A percentile compares a stretch with the other conserved stretches of the same genome.
phyloP scores from a whole-genome alignment of 2,113 vertebrate genomes.

The Alligator mississippiensis region DNA sequence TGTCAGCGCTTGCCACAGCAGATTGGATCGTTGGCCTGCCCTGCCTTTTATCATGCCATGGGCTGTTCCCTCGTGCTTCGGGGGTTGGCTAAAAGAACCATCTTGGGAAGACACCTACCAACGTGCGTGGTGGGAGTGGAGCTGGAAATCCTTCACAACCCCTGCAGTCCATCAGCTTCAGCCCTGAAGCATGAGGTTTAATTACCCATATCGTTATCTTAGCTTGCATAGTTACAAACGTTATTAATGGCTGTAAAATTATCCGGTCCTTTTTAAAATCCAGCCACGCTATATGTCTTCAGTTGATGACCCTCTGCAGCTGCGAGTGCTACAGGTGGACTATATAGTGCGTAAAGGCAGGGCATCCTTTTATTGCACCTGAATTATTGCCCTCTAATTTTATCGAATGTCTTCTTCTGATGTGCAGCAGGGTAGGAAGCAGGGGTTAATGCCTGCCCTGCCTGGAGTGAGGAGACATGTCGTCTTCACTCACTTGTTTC shows the following conservation, averaged over 20 bases:
- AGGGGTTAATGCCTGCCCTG: neutral
- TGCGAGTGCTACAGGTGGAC: neutral
- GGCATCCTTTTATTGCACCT: neutral
- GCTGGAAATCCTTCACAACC: accelerated
- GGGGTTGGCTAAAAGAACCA: neutral
- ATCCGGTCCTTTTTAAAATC: neutral
- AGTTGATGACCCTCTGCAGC: neutral
- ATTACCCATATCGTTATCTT: constrained; percentile 42
- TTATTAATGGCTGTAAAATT: constrained; percentile 50
- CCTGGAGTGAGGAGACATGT: neutral
- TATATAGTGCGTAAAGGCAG: neutral
- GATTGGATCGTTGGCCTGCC: accelerated
- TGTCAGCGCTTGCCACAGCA: accelerated
- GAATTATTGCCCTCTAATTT: neutral
- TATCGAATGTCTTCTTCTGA: neutral
- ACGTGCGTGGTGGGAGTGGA: accelerated
- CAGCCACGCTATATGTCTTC: neutral
- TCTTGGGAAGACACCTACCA: neutral
- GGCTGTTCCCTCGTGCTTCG: neutral
- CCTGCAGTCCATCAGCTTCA: neutral
- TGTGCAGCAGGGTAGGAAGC: neutral
- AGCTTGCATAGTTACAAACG: neutral
- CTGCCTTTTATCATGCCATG: accelerated
- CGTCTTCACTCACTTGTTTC: neutral
- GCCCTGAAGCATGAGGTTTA: neutral